Conservation (phyloP, 2,888 invertebrate species). For the Drosophila merina region DNA sequence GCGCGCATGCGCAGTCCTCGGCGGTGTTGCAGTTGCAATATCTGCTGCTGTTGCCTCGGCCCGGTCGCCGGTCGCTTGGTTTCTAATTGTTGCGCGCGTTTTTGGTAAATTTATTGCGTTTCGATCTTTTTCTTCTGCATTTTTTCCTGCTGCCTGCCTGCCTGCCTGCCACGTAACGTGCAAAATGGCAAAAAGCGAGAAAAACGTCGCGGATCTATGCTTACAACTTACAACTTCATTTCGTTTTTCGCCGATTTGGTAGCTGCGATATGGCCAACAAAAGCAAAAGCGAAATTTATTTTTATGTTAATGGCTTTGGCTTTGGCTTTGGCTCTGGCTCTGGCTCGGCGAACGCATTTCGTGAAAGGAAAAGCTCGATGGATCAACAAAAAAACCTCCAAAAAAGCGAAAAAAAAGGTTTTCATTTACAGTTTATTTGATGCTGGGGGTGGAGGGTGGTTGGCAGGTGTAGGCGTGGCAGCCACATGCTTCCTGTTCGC, state of each 20-base stretch:
- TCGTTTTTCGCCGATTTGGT: constrained; percentile 62
- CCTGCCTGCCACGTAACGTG: constrained; percentile 53
- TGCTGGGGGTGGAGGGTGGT: constrained; percentile 2
- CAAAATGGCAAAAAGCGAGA: constrained; percentile 27
- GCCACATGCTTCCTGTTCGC: constrained; percentile 56
- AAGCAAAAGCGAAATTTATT: constrained; percentile 75
- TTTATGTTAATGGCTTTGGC: constrained; percentile 71
- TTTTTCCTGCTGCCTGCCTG: not conserved
- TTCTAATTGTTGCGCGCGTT: constrained; percentile 80
- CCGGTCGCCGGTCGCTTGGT: constrained; percentile 58
- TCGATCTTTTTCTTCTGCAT: constrained; percentile 55
- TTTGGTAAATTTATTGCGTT: constrained; percentile 79
- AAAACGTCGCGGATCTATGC: constrained; percentile 31
- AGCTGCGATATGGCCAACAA: constrained; percentile 59
- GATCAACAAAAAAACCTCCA: constrained; percentile 14
- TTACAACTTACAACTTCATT: constrained; percentile 64
- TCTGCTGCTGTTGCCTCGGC: constrained; percentile 46
- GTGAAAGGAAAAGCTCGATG: constrained; percentile 71
- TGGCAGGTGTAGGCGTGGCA: constrained; percentile 18
- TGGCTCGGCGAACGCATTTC: constrained; percentile 66
- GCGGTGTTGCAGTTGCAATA: constrained; percentile 37
- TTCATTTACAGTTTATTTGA: constrained; percentile 24
- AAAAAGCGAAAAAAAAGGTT: constrained; percentile 44
- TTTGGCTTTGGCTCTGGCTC: constrained; percentile 49
- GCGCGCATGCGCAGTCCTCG: constrained; percentile 61